A percentile compares a stretch with the other conserved stretches of the same genome.
Evolutionary conservation across 2,888 invertebrate species (phyloP).

Genomic region (Anarsia innoxiella): DNA sequence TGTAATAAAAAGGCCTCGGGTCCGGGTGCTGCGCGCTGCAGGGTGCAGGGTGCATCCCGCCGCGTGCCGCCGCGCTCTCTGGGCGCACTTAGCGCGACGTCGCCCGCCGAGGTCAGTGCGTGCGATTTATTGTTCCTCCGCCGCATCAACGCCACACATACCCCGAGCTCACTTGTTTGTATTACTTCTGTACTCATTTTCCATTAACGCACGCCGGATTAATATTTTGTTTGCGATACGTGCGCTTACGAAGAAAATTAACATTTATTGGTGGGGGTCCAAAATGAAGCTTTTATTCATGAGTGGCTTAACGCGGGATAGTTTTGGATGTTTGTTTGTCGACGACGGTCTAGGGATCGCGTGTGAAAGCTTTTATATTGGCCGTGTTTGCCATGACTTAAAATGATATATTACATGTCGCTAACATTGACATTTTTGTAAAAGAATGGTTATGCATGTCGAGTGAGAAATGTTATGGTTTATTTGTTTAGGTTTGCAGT

Average conservation of each 20-base stretch:
- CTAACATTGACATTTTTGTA: conserved; percentile 61
- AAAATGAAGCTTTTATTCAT: conserved; percentile 70
- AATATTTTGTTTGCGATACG: conserved; percentile 72
- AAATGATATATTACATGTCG: conserved; percentile 71
- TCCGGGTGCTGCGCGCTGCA: conserved; percentile 30
- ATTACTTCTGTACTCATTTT: conserved; percentile 64
- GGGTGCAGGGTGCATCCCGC: conserved; percentile 12
- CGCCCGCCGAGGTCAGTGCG: conserved; percentile 47
- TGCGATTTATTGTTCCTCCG: conserved; percentile 61
- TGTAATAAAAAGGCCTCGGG: conserved; percentile 50
- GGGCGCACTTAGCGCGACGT: not conserved
- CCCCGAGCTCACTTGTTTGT: conserved; percentile 54
- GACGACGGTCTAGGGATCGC: conserved; percentile 61
- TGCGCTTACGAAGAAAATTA: conserved; percentile 70
- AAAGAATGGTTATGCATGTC: conserved; percentile 54
- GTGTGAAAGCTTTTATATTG: conserved; percentile 70
- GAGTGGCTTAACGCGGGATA: conserved; percentile 69
- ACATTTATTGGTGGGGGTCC: conserved; percentile 71
- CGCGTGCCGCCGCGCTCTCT: conserved; percentile 17
- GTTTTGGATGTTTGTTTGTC: conserved; percentile 67
- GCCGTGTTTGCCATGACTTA: conserved; percentile 68
- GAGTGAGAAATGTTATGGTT: conserved; percentile 47
- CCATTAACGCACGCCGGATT: conserved; percentile 71
- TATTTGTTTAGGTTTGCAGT: conserved; percentile 42
- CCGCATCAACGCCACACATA: conserved; percentile 27